Percentiles rank a stretch among this genome's conserved stretches.
phyloP scores from a whole-genome alignment of 1,140 invertebrate species.

The Trichonephila inaurata region DNA sequence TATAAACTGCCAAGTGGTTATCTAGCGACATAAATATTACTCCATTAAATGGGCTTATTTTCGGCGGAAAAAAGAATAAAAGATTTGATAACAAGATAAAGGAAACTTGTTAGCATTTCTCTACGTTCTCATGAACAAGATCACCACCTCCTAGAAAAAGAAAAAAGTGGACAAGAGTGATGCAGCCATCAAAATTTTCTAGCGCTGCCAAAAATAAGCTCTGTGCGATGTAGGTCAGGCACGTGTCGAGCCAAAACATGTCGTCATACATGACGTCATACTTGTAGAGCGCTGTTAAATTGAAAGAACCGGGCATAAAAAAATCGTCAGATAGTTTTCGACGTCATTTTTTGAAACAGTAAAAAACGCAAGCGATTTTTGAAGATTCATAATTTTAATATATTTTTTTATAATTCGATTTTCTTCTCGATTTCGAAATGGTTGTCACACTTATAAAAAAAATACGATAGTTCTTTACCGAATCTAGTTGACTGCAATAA shows the following conservation, averaged over 20 bases:
- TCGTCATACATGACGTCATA: neutral
- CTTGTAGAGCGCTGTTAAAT: neutral
- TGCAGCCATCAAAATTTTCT: neutral
- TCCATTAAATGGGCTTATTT: neutral
- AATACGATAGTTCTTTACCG: too few species aligned
- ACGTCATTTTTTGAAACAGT: neutral
- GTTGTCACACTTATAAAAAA: too few species aligned
- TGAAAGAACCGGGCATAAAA: neutral
- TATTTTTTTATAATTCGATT: too few species aligned
- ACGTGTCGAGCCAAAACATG: neutral
- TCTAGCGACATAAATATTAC: neutral
- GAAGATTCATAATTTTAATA: too few species aligned
- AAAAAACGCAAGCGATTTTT: neutral
- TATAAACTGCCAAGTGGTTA: neutral
- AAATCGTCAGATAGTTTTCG: neutral
- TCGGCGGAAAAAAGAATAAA: neutral
- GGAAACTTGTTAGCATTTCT: neutral
- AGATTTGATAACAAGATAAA: neutral
- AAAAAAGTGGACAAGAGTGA: neutral
- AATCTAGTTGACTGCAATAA: too few species aligned
- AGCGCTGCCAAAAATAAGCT: neutral
- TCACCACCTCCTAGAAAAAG: neutral
- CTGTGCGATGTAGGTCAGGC: conserved; percentile 28
- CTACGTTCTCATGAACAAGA: neutral
- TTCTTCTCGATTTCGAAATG: too few species aligned